Percentiles rank a stretch among this genome's conserved stretches.
Conservation (phyloP, 2,888 invertebrate species). For the Eumacrocentrus americanus region DNA sequence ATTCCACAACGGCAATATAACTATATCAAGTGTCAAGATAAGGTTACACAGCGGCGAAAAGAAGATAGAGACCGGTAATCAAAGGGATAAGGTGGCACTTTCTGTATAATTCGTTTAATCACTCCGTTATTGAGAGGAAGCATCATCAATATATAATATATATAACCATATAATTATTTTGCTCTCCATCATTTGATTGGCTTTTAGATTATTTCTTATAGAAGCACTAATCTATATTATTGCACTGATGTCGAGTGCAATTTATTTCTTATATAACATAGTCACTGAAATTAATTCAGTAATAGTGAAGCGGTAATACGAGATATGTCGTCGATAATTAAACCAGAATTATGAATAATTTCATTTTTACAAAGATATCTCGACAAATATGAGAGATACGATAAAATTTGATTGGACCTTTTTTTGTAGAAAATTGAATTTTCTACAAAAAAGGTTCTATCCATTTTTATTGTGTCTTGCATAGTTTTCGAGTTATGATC, state of each 20-base stretch:
- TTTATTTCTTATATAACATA: conserved; percentile 6
- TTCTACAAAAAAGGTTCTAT: too few species aligned
- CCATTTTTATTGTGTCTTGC: too few species aligned
- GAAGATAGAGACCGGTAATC: conserved; percentile 27
- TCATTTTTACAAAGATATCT: too few species aligned
- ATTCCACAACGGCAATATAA: conserved; percentile 36
- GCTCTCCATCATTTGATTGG: too few species aligned
- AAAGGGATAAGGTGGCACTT: conserved; percentile 28
- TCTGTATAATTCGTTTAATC: neutral
- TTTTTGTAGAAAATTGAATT: too few species aligned
- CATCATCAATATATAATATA: neutral
- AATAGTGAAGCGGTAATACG: neutral
- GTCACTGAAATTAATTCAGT: neutral
- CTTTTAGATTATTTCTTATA: too few species aligned
- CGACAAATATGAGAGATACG: too few species aligned
- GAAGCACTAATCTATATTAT: too few species aligned
- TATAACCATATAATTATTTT: neutral
- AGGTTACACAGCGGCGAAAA: conserved; percentile 29
- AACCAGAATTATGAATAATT: too few species aligned
- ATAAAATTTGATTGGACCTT: too few species aligned
- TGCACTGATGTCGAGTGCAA: neutral
- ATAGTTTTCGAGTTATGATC: too few species aligned
- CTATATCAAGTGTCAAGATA: conserved; percentile 39
- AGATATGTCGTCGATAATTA: too few species aligned
- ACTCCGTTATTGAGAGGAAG: neutral